Percentiles rank a stretch among this genome's conserved stretches.
These are phyloP conservation scores for Parelbella ahira DNA, from an alignment of 2,888 invertebrate genomes.

Conservation along the genomic window DNA sequence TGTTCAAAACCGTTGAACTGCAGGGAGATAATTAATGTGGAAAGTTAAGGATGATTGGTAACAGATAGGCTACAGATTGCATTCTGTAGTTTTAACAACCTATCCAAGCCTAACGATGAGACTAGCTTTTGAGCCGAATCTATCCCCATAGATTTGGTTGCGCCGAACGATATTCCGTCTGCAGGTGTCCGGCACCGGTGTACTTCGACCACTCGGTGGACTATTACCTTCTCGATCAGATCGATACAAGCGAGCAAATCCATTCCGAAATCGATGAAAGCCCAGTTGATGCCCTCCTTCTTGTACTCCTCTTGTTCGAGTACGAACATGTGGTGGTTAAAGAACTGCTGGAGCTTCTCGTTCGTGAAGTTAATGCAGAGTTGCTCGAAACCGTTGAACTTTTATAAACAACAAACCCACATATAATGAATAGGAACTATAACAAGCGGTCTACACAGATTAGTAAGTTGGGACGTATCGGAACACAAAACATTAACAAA, in stretches of 20 bases:
- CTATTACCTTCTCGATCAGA: constrained; percentile 94
- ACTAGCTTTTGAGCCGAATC: constrained; percentile 31
- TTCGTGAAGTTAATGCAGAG: constrained; percentile 99
- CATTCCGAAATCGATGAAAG: constrained; percentile 98
- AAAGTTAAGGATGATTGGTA: constrained; percentile 56
- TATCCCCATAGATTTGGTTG: constrained; percentile 40
- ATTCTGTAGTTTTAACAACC: constrained; percentile 51
- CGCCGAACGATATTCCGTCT: constrained; percentile 39
- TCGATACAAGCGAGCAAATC: constrained; percentile 97
- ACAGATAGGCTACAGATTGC: constrained; percentile 60
- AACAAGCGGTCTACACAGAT: constrained; percentile 42
- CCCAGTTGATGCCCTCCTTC: constrained; percentile 96
- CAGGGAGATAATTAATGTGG: constrained; percentile 71
- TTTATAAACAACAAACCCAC: constrained; percentile 62
- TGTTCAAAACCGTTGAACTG: constrained; percentile 98
- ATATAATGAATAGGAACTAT: constrained; percentile 46
- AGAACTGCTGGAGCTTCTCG: constrained; percentile 98
- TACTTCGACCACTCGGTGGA: constrained; percentile 35
- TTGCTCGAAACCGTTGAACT: constrained; percentile 98
- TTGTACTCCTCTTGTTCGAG: constrained; percentile 98
- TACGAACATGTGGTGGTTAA: constrained; percentile 99
- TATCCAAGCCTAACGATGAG: constrained; percentile 27
- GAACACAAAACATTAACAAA: constrained; percentile 39
- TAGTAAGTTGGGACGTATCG: constrained; percentile 47
- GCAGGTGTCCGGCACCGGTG: constrained; percentile 39